These are phyloP conservation scores for Brevimyrus niger DNA, from an alignment of 2,113 vertebrate genomes.

Conservation along the genomic window DNA sequence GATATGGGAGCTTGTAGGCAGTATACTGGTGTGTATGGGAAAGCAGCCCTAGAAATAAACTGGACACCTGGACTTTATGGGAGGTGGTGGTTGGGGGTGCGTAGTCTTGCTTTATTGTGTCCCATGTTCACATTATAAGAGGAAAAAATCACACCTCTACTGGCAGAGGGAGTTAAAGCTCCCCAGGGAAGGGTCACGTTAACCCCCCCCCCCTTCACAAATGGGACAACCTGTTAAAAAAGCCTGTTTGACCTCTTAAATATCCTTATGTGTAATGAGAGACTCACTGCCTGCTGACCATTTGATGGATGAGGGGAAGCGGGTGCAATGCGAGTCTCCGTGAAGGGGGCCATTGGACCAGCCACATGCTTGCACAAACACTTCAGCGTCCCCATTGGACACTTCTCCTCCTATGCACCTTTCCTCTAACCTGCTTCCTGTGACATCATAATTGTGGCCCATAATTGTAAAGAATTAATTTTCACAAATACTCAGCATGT, in stretches of 20 bases:
- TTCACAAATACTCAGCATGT: background rate
- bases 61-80: background rate
- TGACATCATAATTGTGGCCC: background rate
- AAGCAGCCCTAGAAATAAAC: background rate
- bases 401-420: background rate
- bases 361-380: background rate
- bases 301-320: background rate
- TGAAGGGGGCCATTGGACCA: background rate
- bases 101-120: background rate
- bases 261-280: conserved; percentile 3
- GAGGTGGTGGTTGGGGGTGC: background rate
- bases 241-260: background rate
- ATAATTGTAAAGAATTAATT: background rate
- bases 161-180: background rate
- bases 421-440: background rate
- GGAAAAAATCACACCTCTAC: background rate
- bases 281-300: background rate
- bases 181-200: background rate
- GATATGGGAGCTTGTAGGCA: background rate
- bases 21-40: background rate
- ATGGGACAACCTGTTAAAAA: background rate
- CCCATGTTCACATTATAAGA: background rate
- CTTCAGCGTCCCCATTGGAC: background rate
- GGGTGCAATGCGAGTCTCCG: background rate
- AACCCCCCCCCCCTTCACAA: background rate